These are phyloP conservation scores for Heliangelus exortis DNA, from an alignment of 2,797 vertebrate genomes.

Conservation along the genomic window DNA sequence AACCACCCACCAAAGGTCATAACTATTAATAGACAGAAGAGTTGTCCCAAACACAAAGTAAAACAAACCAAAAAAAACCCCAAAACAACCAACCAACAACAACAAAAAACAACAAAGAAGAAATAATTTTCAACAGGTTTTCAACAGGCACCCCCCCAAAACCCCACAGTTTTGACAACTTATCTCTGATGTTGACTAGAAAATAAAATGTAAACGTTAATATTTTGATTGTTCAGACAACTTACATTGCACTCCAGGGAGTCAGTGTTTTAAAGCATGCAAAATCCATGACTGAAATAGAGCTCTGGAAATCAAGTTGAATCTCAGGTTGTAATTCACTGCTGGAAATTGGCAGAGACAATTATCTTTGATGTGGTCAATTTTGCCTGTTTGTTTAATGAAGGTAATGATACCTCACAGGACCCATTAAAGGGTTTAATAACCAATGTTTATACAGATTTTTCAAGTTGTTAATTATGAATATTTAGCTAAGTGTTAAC, in stretches of 20 bases:
- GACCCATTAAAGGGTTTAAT: slow-evolving; percentile 36
- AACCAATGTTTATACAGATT: slow-evolving; percentile 11
- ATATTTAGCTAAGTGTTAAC: slow-evolving; percentile 43
- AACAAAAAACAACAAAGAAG: too few relatives aligned
- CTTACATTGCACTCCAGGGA: background rate
- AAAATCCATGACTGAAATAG: background rate
- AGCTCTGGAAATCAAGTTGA: background rate
- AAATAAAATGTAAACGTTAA: background rate
- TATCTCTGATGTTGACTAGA: background rate
- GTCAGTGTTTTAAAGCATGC: background rate
- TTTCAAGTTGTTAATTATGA: slow-evolving; percentile 50
- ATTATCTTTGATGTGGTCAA: slow-evolving; percentile 59
- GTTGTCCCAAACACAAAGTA: background rate
- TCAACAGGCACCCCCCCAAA: background rate
- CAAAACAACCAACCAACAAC: too few relatives aligned
- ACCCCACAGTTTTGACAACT: background rate
- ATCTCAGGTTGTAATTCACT: slow-evolving; percentile 22
- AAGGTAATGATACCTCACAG: slow-evolving; percentile 54
- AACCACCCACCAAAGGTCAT: background rate
- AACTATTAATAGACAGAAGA: background rate
- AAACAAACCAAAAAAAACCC: too few relatives aligned
- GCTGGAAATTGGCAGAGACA: slow-evolving; percentile 37
- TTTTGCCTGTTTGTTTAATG: slow-evolving; percentile 19
- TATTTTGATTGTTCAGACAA: background rate
- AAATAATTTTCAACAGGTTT: background rate